Base-by-base conservation (phyloP, 2,888 invertebrate species). In the Polymixis lichenea region DNA sequence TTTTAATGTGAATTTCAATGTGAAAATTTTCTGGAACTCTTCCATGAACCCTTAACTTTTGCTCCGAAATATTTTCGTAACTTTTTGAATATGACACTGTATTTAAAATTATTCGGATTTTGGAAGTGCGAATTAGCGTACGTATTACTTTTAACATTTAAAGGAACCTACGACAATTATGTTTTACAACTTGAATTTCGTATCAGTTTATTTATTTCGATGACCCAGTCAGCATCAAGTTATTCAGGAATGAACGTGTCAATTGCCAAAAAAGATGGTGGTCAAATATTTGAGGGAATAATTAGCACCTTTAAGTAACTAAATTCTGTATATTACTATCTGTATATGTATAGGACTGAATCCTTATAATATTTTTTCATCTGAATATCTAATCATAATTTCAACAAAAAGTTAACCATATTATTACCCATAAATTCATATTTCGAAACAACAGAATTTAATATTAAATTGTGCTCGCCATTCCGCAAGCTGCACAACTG, bases 1-100 rank as follows among this genome's bases (percentile, higher is more conserved):
- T 89, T 90, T 89, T 89, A 89, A 89, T 87, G 85, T 86, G 84
- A 88, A 88, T 89, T 90, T 87, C 87, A 87, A 89, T 89, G 88
- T 83, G 83, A 86, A 82, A 80, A 87, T 86, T 75, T 82, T 60
- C 72, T 72, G 80, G 77, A 84, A 80, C 84, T 85, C 78, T 76
- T 86, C 86, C 80, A 74, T 75, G 75, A 83, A 86, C 88, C 89
- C 85, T 86, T 85, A 87, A 89, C 87, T 90, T 90, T 89, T 64
- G 72, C 74, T 82, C 66, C 60, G 72, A 81, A 83, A 87, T 86
- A 84, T 88, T 88, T 89, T 76, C 71, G 46, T 80, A 87, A 87
- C 87, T 87, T 89, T 86, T 81, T 73, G 80, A 74, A 76, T 76
- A 73, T 77, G 68, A 80, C 62, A 74, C 77, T 74, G 79, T 81